Conservation (phyloP, 2,797 vertebrate species). For the Ateles fusciceps region DNA sequence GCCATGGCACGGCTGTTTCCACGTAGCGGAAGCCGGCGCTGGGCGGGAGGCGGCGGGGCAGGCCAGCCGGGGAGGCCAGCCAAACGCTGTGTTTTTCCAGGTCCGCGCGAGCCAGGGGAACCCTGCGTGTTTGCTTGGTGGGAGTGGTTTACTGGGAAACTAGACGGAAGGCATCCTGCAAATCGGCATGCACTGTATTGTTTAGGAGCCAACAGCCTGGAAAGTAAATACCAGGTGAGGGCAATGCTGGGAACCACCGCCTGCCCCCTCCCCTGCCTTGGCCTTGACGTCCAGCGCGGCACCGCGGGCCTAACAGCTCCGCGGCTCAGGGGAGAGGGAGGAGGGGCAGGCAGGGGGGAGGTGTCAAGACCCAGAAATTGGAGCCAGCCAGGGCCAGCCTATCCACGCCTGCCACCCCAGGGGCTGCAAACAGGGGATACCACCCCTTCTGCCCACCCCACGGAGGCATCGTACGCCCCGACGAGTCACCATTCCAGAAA, state of each 20-base stretch:
- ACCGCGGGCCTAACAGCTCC: neutral
- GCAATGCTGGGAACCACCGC: neutral
- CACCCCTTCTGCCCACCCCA: neutral
- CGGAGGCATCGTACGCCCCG: neutral
- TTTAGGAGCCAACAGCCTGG: conserved; percentile 34
- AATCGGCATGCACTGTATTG: conserved; percentile 45
- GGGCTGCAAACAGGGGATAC: neutral
- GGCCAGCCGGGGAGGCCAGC: neutral
- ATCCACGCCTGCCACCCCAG: neutral
- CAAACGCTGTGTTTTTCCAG: conserved; percentile 73
- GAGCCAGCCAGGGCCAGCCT: neutral
- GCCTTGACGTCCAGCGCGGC: neutral
- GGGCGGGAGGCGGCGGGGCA: neutral
- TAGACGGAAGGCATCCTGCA: conserved; percentile 39
- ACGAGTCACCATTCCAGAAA: neutral
- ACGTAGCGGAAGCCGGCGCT: rapidly evolving
- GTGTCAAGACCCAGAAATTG: neutral
- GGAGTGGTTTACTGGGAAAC: conserved; percentile 51
- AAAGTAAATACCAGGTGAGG: conserved; percentile 37
- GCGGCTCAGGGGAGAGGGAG: neutral
- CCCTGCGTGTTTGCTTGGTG: conserved; percentile 27
- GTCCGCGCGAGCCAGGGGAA: conserved; percentile 22
- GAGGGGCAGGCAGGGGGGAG: neutral
- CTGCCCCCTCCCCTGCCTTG: neutral
- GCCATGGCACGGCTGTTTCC: neutral